phyloP scores from a whole-genome alignment of 2,113 vertebrate genomes.

The Rafetus swinhoei region DNA sequence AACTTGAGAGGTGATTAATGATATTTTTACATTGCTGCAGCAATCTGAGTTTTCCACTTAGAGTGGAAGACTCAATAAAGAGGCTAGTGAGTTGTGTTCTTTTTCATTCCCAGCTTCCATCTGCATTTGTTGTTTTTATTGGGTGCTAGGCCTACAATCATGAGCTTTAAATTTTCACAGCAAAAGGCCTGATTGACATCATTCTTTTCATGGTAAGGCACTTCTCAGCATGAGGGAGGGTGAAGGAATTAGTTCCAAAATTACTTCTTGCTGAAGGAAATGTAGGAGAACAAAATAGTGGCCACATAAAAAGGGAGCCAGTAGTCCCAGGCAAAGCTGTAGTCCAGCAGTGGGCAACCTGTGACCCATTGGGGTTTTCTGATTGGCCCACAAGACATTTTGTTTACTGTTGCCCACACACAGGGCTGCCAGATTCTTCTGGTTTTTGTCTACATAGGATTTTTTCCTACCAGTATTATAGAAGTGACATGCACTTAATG shows the following conservation, averaged over 20 bases:
- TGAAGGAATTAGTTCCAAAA: not conserved
- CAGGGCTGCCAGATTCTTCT: no score
- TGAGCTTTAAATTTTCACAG: conserved; percentile 35
- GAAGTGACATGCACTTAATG: no score
- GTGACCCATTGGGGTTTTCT: no score
- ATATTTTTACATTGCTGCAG: not conserved
- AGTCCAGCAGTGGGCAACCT: no score
- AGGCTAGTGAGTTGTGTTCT: fast-evolving
- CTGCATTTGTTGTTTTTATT: conserved; percentile 1
- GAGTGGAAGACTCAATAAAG: not conserved
- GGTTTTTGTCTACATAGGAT: no score
- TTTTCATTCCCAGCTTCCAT: conserved; percentile 30
- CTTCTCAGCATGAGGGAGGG: not conserved
- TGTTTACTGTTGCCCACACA: no score
- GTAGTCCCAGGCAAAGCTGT: not conserved
- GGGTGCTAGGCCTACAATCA: not conserved
- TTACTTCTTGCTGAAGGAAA: conserved; percentile 9
- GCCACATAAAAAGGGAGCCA: not conserved
- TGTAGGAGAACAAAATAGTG: not conserved
- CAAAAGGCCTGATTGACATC: not conserved
- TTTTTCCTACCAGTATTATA: no score
- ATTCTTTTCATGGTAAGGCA: not conserved
- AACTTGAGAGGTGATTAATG: not conserved
- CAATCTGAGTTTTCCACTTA: not conserved
- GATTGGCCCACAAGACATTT: no score